Conservation (phyloP, 2,113 vertebrate genomes). For the Apteryx mantelli region DNA sequence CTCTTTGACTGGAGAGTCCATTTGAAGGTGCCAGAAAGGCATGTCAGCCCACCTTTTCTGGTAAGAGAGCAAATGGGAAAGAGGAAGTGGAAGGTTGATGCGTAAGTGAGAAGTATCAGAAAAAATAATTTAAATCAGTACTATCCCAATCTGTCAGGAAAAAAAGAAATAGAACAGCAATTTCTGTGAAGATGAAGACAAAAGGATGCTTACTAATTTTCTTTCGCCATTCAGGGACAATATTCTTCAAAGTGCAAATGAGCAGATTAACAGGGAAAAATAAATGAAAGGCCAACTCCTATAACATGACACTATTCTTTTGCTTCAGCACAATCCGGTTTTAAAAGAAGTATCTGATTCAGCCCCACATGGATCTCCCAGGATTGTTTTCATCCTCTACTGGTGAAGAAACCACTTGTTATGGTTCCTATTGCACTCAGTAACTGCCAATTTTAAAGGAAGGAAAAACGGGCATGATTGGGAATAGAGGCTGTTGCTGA, state of each 20-base stretch:
- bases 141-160: neutral
- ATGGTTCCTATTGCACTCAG: neutral
- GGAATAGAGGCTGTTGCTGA: neutral
- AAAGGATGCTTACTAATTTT: neutral
- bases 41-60: neutral
- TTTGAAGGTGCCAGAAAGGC: neutral
- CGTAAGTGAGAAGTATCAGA: neutral
- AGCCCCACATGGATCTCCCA: neutral
- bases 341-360: neutral
- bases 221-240: neutral
- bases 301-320: neutral
- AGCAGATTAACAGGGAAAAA: constrained; percentile 2
- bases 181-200: neutral
- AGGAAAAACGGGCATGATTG: neutral
- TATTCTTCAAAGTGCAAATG: constrained; percentile 15
- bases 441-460: neutral
- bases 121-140: constrained; percentile 8
- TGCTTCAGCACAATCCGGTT: neutral
- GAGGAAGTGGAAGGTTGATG: neutral
- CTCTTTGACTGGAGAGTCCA: neutral
- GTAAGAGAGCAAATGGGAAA: neutral
- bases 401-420: neutral
- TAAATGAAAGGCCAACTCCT: neutral
- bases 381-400: neutral
- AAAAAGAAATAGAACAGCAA: neutral